These are phyloP conservation scores for Morelia viridis DNA, from an alignment of 2,797 vertebrate species.

Conservation along the genomic window DNA sequence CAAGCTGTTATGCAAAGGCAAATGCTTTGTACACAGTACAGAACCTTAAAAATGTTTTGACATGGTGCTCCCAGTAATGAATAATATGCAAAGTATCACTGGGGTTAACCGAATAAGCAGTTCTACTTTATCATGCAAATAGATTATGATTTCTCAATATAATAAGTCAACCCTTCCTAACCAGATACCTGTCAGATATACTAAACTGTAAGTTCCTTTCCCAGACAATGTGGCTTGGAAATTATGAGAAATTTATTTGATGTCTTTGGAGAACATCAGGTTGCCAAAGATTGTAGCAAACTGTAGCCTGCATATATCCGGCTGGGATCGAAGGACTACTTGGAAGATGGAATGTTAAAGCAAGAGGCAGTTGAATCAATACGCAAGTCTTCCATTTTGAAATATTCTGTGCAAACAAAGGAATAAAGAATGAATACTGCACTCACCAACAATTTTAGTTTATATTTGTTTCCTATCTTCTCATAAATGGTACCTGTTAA, in stretches of 20 bases:
- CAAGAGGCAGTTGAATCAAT: not conserved
- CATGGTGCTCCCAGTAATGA: not conserved
- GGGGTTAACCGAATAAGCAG: not conserved
- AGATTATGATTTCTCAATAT: not conserved
- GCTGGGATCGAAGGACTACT: not conserved
- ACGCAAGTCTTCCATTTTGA: not conserved
- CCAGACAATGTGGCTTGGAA: not conserved
- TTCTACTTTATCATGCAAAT: not conserved
- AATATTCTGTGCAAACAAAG: not conserved
- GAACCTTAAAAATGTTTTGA: not conserved
- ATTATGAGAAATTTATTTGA: not conserved
- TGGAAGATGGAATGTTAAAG: not conserved
- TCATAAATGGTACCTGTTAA: not conserved
- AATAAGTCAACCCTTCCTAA: not conserved
- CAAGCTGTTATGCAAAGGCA: constrained; percentile 1
- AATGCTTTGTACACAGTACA: not conserved
- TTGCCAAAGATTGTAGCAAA: not conserved
- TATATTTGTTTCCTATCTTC: not conserved
- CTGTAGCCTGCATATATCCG: not conserved
- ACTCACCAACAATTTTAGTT: not conserved
- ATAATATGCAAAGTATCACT: not conserved
- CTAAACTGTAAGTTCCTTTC: not conserved
- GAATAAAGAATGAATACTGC: not conserved
- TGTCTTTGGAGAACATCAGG: not conserved
- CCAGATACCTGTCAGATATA: not conserved